These are phyloP conservation scores for Luidia sarsii DNA, from an alignment of 53 echinoderm and acorn worm species.

Conservation along the genomic window DNA sequence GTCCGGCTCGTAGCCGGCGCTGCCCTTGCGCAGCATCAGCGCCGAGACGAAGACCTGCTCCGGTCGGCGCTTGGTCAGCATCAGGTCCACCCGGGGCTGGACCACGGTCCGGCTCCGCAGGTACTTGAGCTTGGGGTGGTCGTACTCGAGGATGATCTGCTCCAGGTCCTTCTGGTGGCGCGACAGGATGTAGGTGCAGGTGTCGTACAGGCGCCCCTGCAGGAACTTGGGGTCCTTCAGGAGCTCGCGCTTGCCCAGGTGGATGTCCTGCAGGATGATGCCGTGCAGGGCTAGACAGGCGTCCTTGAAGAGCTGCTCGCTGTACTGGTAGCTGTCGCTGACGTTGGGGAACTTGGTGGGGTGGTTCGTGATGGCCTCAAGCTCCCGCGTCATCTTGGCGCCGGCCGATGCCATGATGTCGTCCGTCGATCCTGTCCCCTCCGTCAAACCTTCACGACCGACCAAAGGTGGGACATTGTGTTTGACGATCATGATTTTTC, in stretches of 20 bases:
- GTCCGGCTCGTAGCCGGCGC: conserved; percentile 83
- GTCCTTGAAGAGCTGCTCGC: conserved; percentile 86
- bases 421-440: background rate
- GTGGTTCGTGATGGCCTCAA: conserved; percentile 55
- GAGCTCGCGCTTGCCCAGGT: conserved; percentile 86
- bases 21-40: conserved; percentile 73
- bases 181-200: conserved; percentile 81
- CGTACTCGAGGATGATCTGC: conserved; percentile 86
- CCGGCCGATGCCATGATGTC: conserved; percentile 29
- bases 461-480: too few relatives aligned
- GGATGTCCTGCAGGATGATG: conserved; percentile 90
- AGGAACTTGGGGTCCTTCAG: conserved; percentile 87
- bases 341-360: conserved; percentile 83
- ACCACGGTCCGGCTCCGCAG: conserved; percentile 71
- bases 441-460: too few relatives aligned
- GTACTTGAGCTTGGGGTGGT: conserved; percentile 83
- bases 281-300: conserved; percentile 88
- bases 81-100: conserved; percentile 80
- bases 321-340: conserved; percentile 88
- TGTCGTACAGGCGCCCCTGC: conserved; percentile 90
- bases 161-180: conserved; percentile 89
- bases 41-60: conserved; percentile 73
- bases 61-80: conserved; percentile 76
- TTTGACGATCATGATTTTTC: too few relatives aligned
- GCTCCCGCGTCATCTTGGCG: background rate